phyloP scores from a whole-genome alignment of 1,140 invertebrate species.

The Calliphora vicina region DNA sequence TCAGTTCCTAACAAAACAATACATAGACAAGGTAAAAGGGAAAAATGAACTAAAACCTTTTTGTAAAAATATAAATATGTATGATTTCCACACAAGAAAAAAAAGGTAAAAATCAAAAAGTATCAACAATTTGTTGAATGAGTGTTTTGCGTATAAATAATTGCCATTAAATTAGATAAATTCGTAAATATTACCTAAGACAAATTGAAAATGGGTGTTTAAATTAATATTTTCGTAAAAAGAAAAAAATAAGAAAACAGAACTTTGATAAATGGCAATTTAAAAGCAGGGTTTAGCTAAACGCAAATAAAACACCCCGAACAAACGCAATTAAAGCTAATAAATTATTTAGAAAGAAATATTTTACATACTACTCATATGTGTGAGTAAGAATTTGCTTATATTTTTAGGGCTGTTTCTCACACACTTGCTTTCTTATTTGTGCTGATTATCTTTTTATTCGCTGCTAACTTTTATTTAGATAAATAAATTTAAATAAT shows the following conservation, averaged over 20 bases:
- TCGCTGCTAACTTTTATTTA: background rate
- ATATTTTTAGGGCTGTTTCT: no score
- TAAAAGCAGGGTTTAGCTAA: no score
- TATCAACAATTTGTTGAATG: no score
- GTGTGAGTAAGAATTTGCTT: no score
- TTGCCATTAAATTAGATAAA: slow-evolving; percentile 3
- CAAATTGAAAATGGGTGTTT: background rate
- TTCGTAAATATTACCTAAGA: background rate
- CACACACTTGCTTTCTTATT: no score
- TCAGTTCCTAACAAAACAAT: background rate
- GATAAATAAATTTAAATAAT: background rate
- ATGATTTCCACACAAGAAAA: no score
- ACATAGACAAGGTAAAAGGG: background rate
- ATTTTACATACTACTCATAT: background rate
- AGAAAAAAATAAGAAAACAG: no score
- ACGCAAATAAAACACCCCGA: background rate
- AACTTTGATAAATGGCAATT: no score
- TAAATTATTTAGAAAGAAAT: background rate
- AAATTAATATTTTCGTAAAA: no score
- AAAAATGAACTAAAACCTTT: background rate
- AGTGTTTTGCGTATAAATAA: background rate
- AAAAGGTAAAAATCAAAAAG: no score
- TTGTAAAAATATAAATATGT: no score
- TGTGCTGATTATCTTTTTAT: background rate
- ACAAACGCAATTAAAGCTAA: background rate